These are phyloP conservation scores for Melitaea cinxia DNA, from an alignment of 1,140 invertebrate species.

Conservation along the genomic window DNA sequence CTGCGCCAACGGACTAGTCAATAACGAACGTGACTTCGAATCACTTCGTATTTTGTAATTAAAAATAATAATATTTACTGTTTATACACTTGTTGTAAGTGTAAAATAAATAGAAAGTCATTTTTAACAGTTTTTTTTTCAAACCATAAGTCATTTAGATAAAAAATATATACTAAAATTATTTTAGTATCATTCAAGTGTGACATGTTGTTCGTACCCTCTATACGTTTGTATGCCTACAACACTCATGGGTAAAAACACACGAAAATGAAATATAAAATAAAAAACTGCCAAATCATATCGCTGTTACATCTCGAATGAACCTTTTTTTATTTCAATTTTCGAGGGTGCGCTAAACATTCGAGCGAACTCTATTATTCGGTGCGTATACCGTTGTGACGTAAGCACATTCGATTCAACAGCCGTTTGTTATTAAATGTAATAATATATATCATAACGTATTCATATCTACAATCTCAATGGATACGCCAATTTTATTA, in stretches of 20 bases:
- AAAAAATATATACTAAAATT: no score
- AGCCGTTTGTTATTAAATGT: constrained; percentile 75
- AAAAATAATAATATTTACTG: no score
- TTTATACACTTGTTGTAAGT: no score
- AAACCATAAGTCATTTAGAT: background rate
- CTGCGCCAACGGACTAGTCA: no score
- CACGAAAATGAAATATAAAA: constrained; percentile 57
- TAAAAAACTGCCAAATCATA: constrained; percentile 80
- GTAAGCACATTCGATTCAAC: constrained; percentile 73
- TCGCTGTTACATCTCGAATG: constrained; percentile 79
- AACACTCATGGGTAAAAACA: constrained; percentile 62
- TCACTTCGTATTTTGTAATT: no score
- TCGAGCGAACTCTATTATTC: constrained; percentile 78
- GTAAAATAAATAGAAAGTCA: background rate
- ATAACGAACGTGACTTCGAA: no score
- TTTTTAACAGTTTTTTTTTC: background rate
- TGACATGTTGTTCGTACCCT: constrained; percentile 17
- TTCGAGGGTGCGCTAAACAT: constrained; percentile 79
- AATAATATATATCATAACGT: constrained; percentile 80
- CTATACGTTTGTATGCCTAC: constrained; percentile 52
- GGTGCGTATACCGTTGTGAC: constrained; percentile 65
- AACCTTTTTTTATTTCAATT: constrained; percentile 80
- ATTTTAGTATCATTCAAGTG: background rate
- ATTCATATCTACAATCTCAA: constrained; percentile 80
- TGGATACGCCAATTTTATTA: constrained; percentile 73